Evolutionary conservation across 2,113 vertebrate genomes (phyloP).

Genomic region (Cricetomys ansorgei): DNA sequence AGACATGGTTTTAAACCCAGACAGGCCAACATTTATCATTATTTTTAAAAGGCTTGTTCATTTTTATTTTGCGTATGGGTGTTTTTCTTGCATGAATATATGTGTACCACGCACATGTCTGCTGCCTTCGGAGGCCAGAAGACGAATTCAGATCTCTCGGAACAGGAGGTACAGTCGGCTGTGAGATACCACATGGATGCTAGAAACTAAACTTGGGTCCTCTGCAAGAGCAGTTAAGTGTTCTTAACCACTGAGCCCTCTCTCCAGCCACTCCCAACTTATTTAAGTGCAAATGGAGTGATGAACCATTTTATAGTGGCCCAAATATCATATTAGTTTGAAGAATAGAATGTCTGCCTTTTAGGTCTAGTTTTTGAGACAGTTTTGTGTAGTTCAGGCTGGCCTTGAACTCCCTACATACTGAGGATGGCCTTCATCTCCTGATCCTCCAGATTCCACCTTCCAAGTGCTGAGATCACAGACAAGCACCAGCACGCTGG

Average conservation of each 20-base stretch:
- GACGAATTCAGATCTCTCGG: background rate
- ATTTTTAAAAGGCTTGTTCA: background rate
- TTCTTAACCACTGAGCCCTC: background rate
- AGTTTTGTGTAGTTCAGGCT: background rate
- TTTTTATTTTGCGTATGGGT: background rate
- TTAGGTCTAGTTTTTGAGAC: background rate
- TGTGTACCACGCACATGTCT: no score
- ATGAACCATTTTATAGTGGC: constrained; percentile 70
- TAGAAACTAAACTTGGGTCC: background rate
- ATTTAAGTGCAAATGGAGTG: constrained; percentile 75
- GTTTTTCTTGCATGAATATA: background rate
- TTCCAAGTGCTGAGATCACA: background rate
- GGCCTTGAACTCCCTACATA: background rate
- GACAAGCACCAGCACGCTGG: background rate
- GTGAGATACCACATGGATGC: background rate
- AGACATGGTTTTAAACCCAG: background rate
- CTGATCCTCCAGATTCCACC: background rate
- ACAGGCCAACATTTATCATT: constrained; percentile 37
- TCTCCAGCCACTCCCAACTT: constrained; percentile 1
- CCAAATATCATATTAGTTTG: constrained; percentile 38
- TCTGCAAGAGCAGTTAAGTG: background rate
- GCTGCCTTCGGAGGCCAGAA: no score
- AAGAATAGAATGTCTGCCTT: background rate
- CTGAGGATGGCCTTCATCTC: background rate
- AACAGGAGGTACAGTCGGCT: background rate